A percentile compares a stretch with the other conserved stretches of the same genome.
phyloP scores from a whole-genome alignment of 2,888 invertebrate genomes.

The Sipha maydis region DNA sequence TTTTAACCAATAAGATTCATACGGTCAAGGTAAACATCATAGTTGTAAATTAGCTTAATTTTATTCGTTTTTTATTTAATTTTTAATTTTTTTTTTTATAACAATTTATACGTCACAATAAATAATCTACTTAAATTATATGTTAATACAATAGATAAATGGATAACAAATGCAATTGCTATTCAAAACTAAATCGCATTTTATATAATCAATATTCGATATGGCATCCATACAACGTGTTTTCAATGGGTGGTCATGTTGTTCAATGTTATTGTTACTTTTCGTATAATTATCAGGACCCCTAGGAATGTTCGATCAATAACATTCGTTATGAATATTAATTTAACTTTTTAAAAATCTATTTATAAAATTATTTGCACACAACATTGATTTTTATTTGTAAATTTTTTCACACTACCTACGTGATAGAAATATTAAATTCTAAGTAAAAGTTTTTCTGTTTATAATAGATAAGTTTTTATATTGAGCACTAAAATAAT shows the following conservation, averaged over 20 bases:
- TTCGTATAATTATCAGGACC: neutral
- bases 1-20: constrained; percentile 18
- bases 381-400: neutral
- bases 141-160: neutral
- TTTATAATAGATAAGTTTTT: neutral
- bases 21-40: constrained; percentile 53
- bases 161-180: neutral
- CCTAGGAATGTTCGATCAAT: constrained; percentile 22
- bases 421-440: constrained; percentile 26
- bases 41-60: neutral
- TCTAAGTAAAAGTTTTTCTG: neutral
- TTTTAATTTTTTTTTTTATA: neutral
- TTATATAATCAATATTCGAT: neutral
- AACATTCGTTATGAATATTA: constrained; percentile 13
- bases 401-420: neutral
- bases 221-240: neutral
- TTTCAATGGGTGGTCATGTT: neutral
- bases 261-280: neutral
- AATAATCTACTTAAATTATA: neutral
- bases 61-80: neutral
- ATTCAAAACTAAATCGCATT: neutral
- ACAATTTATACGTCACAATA: neutral
- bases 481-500: neutral
- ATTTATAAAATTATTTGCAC: constrained; percentile 2
- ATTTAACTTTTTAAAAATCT: constrained; percentile 12